Conservation (phyloP, 2,113 vertebrate genomes). For the Rhabdornis inornatus region DNA sequence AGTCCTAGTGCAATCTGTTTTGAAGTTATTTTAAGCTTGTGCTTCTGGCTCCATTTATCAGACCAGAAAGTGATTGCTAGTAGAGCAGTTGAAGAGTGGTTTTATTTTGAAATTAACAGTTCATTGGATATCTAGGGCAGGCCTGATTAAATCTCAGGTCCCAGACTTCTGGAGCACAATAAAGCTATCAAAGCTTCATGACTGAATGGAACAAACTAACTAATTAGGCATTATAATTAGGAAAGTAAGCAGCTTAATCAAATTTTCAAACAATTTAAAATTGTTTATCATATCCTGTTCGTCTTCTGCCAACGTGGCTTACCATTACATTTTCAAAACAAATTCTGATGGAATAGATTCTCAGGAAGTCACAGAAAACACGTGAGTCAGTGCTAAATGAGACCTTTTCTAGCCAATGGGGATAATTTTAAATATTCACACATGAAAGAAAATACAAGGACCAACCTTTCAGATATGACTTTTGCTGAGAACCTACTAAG, state of each 20-base stretch:
- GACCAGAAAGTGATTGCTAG: neutral
- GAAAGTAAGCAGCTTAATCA: constrained; percentile 10
- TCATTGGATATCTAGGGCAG: constrained; percentile 39
- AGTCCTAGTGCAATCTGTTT: neutral
- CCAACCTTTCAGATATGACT: neutral
- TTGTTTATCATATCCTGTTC: neutral
- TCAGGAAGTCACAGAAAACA: neutral
- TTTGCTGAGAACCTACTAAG: neutral
- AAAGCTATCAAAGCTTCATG: constrained; percentile 26
- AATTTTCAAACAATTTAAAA: neutral
- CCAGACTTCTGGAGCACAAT: neutral
- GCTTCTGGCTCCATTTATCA: neutral
- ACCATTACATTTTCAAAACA: neutral
- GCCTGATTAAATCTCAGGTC: neutral
- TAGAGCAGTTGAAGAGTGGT: neutral
- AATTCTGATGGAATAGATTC: neutral
- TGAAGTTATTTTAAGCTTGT: neutral
- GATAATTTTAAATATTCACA: neutral
- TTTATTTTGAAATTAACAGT: constrained; percentile 48
- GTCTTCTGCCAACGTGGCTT: neutral
- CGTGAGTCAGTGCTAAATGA: neutral
- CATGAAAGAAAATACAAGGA: neutral
- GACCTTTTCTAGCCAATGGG: neutral
- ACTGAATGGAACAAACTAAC: constrained; percentile 25
- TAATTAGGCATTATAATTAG: constrained; percentile 45